phyloP scores from a whole-genome alignment of 2,797 vertebrate genomes.

The Mus minutoides region DNA sequence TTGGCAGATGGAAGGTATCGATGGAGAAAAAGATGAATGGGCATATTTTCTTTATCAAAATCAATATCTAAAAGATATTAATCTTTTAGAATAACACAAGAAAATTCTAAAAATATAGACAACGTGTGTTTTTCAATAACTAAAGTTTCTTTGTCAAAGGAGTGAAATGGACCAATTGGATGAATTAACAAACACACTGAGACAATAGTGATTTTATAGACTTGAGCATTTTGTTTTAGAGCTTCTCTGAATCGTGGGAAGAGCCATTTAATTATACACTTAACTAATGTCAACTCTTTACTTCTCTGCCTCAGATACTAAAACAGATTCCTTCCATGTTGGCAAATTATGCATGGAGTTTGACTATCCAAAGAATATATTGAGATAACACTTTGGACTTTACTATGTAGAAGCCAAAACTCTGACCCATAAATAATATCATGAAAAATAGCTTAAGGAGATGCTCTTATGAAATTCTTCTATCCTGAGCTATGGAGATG shows the following conservation, averaged over 20 bases:
- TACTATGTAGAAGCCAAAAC: neutral
- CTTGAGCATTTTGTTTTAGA: constrained; percentile 14
- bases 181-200: neutral
- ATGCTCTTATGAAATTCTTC: neutral
- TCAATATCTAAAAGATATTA: too few species aligned
- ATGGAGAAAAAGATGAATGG: neutral
- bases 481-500: neutral
- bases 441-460: neutral
- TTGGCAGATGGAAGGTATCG: neutral
- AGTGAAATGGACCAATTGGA: neutral
- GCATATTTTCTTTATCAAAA: neutral
- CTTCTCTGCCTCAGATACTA: neutral
- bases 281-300: neutral
- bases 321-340: neutral
- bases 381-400: neutral
- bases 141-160: neutral
- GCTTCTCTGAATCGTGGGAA: neutral
- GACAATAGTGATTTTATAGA: neutral
- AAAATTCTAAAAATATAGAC: neutral
- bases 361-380: neutral
- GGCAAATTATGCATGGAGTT: neutral
- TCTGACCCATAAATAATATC: neutral
- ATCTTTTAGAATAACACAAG: neutral
- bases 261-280: neutral
- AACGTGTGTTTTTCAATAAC: neutral